Base-by-base conservation (phyloP, 2,113 vertebrate genomes). In the Trichechus manatus region DNA sequence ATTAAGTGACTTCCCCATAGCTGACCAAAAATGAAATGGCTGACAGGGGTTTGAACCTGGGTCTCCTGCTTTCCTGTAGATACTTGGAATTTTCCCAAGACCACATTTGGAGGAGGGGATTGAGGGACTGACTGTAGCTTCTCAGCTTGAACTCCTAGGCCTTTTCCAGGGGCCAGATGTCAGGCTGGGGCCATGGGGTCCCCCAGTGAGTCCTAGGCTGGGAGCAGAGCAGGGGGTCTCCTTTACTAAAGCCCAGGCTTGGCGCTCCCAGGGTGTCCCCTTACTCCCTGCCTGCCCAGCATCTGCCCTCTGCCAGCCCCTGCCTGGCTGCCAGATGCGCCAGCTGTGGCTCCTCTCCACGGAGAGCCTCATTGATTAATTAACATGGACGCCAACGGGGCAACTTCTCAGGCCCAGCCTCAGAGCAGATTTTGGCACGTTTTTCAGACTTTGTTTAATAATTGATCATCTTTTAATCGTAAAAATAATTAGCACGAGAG, bases 371-470 rank as follows among this genome's bases (percentile, higher is more conserved):
- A 61, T 96, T 96, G 98, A 96, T 98, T 98, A 97, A 97, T 98
- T 98, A 97, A 93, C 66, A 56, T 95, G 95, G 96, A 98, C 75
- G 88, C 95, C 97, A 86, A 97, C 96, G 95, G 97, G 97, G 94
- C 96, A 95, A 92, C 96, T 95, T 97, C 95, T 97, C 96, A 88
- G 97, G 88, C 88, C 97, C 97, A 93, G 95, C 94, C 97, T 97
- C 98, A 88, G 97, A 97, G 95, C 96, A 97, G 94, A 97, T 94
- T 97, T 98, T 98, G 96, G 97, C 97, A 98, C 95, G 95, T 96
- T 97, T 98, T 97, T 97, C 94, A 98, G 97, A 97, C 97, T 98
- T 98, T 97, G 97, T 97, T 98, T 98, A 98, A 98, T 98, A 98
- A 98, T 98, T 98, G 97, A 98, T 97, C 94, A 97, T 98, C 96